Conservation (phyloP, 1,140 invertebrate genomes). For the Pseudomyrmex cubaensis region DNA sequence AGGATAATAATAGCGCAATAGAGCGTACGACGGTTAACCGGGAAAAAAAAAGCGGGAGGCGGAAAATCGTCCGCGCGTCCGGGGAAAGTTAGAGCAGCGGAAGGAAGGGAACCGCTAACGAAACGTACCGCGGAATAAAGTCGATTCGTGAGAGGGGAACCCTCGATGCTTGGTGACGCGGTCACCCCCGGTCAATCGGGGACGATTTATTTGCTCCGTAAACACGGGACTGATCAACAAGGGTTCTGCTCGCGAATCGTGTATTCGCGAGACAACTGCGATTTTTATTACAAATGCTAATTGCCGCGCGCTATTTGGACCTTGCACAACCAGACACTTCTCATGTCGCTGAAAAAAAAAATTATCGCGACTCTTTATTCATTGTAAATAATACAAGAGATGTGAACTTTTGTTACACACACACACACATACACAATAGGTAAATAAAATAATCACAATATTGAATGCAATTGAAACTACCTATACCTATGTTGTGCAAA, state of each 20-base stretch:
- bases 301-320: constrained; percentile 44
- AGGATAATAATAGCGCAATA: constrained; percentile 74
- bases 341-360: not conserved
- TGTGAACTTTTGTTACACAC: not conserved
- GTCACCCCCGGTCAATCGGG: constrained; percentile 21
- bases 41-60: not conserved
- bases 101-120: constrained; percentile 49
- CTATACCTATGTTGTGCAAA: not conserved
- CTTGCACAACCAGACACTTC: not conserved
- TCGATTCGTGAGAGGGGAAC: constrained; percentile 40
- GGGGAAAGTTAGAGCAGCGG: not conserved
- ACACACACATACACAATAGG: not conserved
- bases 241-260: not conserved
- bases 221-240: constrained; percentile 35
- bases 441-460: too few relatives aligned
- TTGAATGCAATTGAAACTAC: not conserved
- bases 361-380: too few relatives aligned
- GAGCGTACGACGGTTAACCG: constrained; percentile 65
- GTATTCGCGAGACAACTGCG: not conserved
- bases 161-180: constrained; percentile 35
- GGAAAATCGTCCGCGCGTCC: constrained; percentile 11
- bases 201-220: constrained; percentile 54
- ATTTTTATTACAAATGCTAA: constrained; percentile 65
- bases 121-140: constrained; percentile 40
- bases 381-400: too few relatives aligned